Conservation (phyloP, 2,888 invertebrate genomes). For the Lithosia quadra region DNA sequence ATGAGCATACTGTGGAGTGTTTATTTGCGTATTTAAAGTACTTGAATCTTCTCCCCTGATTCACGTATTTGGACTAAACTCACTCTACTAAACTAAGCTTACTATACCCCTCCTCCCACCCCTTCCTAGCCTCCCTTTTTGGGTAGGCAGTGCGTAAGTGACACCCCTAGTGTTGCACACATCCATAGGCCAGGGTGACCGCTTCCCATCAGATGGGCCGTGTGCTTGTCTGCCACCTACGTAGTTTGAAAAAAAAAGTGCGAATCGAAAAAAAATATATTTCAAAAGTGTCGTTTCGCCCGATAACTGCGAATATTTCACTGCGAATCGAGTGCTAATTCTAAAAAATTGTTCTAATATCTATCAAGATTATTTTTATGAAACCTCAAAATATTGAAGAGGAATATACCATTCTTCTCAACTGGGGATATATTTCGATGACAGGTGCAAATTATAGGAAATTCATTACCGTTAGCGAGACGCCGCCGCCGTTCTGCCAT, state of each 20-base stretch:
- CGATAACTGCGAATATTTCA: too few species aligned
- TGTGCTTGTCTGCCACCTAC: too few species aligned
- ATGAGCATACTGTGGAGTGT: neutral
- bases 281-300: too few species aligned
- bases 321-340: neutral
- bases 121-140: too few species aligned
- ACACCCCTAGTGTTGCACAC: too few species aligned
- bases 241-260: too few species aligned
- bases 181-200: too few species aligned
- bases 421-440: slow-evolving; percentile 2
- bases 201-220: too few species aligned
- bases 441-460: slow-evolving; percentile 19
- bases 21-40: slow-evolving; percentile 4
- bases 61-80: neutral
- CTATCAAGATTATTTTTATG: neutral
- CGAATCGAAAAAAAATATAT: too few species aligned
- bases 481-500: neutral
- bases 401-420: neutral
- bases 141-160: too few species aligned
- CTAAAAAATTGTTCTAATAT: neutral
- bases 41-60: neutral
- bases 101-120: too few species aligned
- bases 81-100: too few species aligned
- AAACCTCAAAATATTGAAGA: neutral
- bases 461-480: slow-evolving; percentile 10